Evolutionary conservation across 2,797 vertebrate genomes (phyloP).

Genomic region (Tangara arthus): DNA sequence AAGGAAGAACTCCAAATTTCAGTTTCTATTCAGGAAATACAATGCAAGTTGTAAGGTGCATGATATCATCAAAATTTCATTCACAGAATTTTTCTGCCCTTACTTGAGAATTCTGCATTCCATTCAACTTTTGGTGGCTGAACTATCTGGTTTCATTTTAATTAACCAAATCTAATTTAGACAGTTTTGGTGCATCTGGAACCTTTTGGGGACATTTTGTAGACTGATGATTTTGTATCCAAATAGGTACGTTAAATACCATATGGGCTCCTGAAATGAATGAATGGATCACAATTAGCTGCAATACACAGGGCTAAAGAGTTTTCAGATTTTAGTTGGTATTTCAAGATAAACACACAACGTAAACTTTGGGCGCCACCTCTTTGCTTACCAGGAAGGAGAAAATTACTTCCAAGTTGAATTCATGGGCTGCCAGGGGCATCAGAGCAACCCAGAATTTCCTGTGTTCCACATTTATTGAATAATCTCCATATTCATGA

Average conservation of each 20-base stretch:
- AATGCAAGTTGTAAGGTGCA: not conserved
- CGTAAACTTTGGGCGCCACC: not conserved
- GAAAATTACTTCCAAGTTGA: not conserved
- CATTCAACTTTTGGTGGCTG: not conserved
- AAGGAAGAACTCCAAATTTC: not conserved
- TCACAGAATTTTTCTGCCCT: not conserved
- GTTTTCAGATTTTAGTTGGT: not conserved
- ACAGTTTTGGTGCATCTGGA: not conserved
- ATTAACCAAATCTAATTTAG: accelerated
- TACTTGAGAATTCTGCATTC: not conserved
- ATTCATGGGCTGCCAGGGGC: not conserved
- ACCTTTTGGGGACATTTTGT: not conserved
- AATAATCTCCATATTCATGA: not conserved
- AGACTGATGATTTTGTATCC: not conserved
- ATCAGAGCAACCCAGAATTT: not conserved
- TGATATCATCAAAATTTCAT: not conserved
- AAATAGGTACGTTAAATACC: not conserved
- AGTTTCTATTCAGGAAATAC: not conserved
- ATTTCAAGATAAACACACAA: too few species aligned
- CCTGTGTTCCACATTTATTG: not conserved
- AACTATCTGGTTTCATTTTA: not conserved
- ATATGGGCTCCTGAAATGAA: not conserved
- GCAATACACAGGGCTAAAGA: not conserved
- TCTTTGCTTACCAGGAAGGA: not conserved
- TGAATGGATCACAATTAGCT: not conserved